Evolutionary conservation across 2,888 invertebrate species (phyloP).

Genomic region (Amblyjoppa fuscipennis): DNA sequence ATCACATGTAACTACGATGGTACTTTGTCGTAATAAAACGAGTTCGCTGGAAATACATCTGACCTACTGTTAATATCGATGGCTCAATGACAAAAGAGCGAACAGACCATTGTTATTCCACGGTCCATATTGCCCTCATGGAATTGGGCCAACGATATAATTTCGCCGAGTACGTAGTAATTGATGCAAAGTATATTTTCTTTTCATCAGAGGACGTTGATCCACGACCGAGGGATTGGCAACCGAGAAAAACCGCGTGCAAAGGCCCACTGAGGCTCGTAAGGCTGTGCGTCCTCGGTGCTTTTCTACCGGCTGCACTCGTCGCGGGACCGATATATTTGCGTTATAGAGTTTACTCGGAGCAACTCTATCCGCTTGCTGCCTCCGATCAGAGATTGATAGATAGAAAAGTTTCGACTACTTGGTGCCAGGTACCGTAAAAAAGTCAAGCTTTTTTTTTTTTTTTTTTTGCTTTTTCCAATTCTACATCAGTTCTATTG

Average conservation of each 20-base stretch:
- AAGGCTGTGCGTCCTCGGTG: conserved; percentile 88
- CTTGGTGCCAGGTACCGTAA: conserved; percentile 91
- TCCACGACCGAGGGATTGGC: conserved; percentile 77
- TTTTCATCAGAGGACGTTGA: neutral
- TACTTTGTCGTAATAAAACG: too few relatives aligned
- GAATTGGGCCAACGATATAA: neutral
- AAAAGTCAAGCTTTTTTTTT: neutral
- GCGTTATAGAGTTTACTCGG: conserved; percentile 90
- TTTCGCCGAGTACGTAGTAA: neutral
- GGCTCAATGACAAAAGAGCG: neutral
- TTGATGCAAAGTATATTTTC: neutral
- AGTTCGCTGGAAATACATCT: neutral
- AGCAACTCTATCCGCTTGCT: conserved; percentile 90
- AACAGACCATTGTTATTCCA: neutral
- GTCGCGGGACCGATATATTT: conserved; percentile 90
- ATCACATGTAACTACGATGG: too few relatives aligned
- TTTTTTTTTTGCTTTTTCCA: neutral
- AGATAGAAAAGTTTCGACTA: conserved; percentile 91
- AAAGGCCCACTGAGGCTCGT: conserved; percentile 88
- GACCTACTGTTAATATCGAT: neutral
- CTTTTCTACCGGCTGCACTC: conserved; percentile 89
- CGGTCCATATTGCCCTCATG: neutral
- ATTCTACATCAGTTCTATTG: neutral
- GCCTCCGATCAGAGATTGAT: conserved; percentile 92
- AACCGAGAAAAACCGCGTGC: conserved; percentile 73